Percentiles rank a stretch among this genome's conserved stretches.
These are phyloP conservation scores for Lithophane semibrunnea DNA, from an alignment of 2,888 invertebrate species.

Conservation along the genomic window DNA sequence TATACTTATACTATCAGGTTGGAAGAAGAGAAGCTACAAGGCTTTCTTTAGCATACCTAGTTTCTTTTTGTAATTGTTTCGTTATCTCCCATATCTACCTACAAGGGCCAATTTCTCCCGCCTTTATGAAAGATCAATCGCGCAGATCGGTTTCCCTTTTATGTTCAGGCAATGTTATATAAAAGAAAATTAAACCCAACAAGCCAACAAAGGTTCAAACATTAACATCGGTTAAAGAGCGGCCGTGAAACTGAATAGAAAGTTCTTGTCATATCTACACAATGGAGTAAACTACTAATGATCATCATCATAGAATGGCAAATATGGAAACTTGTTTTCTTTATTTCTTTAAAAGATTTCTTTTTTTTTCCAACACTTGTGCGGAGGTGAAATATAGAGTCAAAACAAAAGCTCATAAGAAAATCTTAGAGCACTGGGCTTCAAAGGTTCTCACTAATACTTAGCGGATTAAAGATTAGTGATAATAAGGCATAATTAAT, in stretches of 20 bases:
- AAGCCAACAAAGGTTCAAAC: constrained; percentile 36
- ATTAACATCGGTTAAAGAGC: constrained; percentile 31
- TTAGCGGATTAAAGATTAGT: neutral
- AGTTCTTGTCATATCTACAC: constrained; percentile 47
- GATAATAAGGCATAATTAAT: neutral
- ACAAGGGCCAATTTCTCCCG: neutral
- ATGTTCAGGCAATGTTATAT: neutral
- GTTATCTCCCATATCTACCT: neutral
- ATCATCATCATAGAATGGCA: constrained; percentile 33
- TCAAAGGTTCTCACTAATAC: neutral
- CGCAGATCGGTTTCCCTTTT: constrained; percentile 1
- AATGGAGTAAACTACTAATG: constrained; percentile 47
- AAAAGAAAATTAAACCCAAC: constrained; percentile 19
- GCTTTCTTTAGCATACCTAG: neutral
- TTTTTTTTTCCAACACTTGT: constrained; percentile 8
- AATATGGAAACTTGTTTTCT: constrained; percentile 41
- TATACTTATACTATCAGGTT: neutral
- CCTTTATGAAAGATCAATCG: neutral
- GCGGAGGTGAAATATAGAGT: neutral
- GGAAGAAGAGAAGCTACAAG: neutral
- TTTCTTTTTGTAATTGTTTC: neutral
- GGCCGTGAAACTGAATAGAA: constrained; percentile 55
- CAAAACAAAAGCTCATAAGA: neutral
- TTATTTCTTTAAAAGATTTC: constrained; percentile 25
- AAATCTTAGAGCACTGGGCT: neutral